phyloP scores from a whole-genome alignment of 2,888 invertebrate species.

The Myopa tessellatipennis region DNA sequence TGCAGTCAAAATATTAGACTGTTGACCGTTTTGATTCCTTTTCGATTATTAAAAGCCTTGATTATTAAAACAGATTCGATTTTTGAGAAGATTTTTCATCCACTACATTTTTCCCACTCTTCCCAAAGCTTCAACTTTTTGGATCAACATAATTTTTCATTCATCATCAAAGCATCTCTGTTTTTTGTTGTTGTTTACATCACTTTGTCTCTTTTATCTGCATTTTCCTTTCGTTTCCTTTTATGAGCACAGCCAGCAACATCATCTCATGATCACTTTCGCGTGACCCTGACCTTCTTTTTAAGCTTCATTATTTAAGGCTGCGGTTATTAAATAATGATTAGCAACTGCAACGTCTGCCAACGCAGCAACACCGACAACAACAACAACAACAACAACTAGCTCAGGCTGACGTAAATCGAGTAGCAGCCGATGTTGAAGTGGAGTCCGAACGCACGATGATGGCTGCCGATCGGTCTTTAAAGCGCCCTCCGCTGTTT shows the following conservation, averaged over 20 bases:
- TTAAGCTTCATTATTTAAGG: neutral
- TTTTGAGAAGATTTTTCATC: too few species aligned
- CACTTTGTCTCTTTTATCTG: neutral
- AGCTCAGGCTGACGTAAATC: neutral
- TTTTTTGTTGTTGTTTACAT: neutral
- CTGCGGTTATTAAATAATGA: constrained; percentile 3
- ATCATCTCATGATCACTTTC: constrained; percentile 22
- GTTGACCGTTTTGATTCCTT: too few species aligned
- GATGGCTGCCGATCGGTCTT: constrained; percentile 10
- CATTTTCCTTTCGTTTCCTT: neutral
- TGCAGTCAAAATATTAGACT: too few species aligned
- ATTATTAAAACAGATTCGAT: too few species aligned
- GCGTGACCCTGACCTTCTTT: constrained; percentile 33
- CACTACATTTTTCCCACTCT: too few species aligned
- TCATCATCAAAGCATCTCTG: neutral
- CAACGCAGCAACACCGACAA: neutral
- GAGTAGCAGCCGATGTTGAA: constrained; percentile 7
- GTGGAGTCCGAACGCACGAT: neutral
- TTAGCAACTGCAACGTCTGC: constrained; percentile 16
- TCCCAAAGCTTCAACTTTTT: too few species aligned
- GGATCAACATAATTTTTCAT: neutral
- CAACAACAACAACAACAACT: neutral
- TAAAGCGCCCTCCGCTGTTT: neutral
- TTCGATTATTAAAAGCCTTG: too few species aligned
- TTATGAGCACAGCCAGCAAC: neutral